Percentiles rank a stretch among this genome's conserved stretches.
phyloP scores from a whole-genome alignment of 2,797 vertebrate genomes.

The Pangasius macronema region DNA sequence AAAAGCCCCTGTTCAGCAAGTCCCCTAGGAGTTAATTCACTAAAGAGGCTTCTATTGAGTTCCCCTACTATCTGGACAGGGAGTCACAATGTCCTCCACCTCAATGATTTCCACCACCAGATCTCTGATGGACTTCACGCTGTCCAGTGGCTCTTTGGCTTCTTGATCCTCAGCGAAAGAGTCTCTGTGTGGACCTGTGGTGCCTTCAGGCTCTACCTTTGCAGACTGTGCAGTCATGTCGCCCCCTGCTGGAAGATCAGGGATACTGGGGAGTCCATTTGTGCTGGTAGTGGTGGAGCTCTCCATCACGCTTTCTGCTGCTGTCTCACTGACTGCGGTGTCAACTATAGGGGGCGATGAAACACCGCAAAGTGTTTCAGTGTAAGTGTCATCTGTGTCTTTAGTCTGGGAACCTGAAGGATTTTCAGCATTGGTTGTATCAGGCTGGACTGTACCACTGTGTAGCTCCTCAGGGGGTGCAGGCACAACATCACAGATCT shows the following conservation, averaged over 20 bases:
- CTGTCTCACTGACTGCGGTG: background rate
- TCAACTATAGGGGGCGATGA: background rate
- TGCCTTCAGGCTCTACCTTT: background rate
- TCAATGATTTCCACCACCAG: constrained; percentile 72
- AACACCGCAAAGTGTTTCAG: background rate
- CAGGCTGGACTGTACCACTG: constrained; percentile 10
- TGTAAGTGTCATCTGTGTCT: constrained; percentile 29
- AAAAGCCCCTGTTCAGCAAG: constrained; percentile 27
- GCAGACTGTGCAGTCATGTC: constrained; percentile 22
- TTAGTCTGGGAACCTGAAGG: constrained; percentile 4
- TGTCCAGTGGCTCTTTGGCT: constrained; percentile 55
- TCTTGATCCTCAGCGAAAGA: background rate
- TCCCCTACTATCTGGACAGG: constrained; percentile 34
- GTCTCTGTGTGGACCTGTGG: constrained; percentile 5
- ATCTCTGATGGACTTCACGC: constrained; percentile 67
- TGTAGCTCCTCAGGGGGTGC: constrained; percentile 6
- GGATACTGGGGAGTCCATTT: constrained; percentile 4
- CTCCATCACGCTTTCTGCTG: background rate
- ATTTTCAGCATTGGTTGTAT: constrained; percentile 7
- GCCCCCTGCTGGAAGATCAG: constrained; percentile 52
- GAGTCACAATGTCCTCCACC: constrained; percentile 57
- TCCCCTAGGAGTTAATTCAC: constrained; percentile 28
- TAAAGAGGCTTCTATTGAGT: background rate
- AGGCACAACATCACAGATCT: background rate
- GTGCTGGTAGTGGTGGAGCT: background rate